These are phyloP conservation scores for Tenthredo amoena DNA, from an alignment of 2,888 invertebrate genomes.

Conservation along the genomic window DNA sequence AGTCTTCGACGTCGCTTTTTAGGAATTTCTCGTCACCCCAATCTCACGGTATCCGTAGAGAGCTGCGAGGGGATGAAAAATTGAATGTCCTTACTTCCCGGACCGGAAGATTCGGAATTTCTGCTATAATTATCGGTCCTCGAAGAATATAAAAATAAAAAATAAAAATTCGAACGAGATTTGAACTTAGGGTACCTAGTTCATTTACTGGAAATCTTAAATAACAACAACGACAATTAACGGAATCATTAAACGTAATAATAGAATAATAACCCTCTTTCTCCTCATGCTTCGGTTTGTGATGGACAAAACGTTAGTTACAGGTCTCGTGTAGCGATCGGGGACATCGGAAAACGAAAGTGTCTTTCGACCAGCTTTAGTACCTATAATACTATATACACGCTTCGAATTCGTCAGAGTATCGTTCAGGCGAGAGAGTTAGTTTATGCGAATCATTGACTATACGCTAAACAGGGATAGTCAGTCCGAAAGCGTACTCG, in stretches of 20 bases:
- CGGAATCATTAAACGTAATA: too few relatives aligned
- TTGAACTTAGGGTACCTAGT: too few relatives aligned
- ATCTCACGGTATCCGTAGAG: neutral
- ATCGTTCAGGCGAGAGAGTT: neutral
- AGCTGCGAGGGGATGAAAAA: too few relatives aligned
- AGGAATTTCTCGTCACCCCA: slow-evolving; percentile 3
- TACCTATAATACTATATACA: neutral
- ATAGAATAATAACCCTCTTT: neutral
- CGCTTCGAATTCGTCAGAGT: neutral
- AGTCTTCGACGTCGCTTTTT: neutral
- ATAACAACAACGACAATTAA: too few relatives aligned
- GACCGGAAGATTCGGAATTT: too few relatives aligned
- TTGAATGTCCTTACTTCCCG: too few relatives aligned
- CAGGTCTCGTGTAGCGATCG: neutral
- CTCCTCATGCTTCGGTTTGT: neutral
- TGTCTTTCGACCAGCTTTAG: neutral
- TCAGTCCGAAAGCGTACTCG: neutral
- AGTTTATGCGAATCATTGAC: slow-evolving; percentile 2
- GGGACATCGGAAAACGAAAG: slow-evolving; percentile 33
- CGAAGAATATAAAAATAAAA: neutral
- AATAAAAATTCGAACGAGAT: too few relatives aligned
- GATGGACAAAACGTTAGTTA: neutral
- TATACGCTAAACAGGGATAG: neutral
- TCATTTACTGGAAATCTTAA: too few relatives aligned
- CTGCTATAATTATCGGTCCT: neutral